phyloP scores from a whole-genome alignment of 2,888 invertebrate genomes.

The Ischnus inquisitorius region DNA sequence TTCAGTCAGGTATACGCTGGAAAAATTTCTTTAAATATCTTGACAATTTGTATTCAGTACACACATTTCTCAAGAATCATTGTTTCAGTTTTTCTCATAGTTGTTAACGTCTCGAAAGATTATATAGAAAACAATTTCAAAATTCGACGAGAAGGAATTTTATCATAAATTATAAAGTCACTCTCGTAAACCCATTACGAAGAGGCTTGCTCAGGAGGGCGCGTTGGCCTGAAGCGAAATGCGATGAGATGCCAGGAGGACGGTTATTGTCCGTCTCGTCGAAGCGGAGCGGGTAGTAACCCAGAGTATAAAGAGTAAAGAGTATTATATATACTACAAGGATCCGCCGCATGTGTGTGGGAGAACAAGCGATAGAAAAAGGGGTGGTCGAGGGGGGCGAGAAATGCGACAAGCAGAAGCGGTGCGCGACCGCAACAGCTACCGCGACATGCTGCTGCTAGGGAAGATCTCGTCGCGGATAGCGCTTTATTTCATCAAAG shows the following conservation, averaged over 20 bases:
- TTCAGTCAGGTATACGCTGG: too few relatives aligned
- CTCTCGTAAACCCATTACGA: background rate
- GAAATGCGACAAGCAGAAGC: slow-evolving; percentile 63
- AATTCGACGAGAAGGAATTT: too few relatives aligned
- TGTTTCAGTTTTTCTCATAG: too few relatives aligned
- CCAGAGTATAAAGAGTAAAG: slow-evolving; percentile 21
- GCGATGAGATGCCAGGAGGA: slow-evolving; percentile 45
- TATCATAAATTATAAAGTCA: too few relatives aligned
- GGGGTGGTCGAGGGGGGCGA: slow-evolving; percentile 59
- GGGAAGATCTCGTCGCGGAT: slow-evolving; percentile 82
- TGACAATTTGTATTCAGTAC: too few relatives aligned
- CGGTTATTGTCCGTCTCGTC: slow-evolving; percentile 47
- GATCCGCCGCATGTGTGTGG: slow-evolving; percentile 4
- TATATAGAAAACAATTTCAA: too few relatives aligned
- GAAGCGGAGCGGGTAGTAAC: slow-evolving; percentile 2
- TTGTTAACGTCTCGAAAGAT: too few relatives aligned
- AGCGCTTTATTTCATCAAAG: slow-evolving; percentile 84
- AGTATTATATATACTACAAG: background rate
- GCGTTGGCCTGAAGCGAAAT: slow-evolving; percentile 59
- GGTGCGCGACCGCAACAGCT: slow-evolving; percentile 79
- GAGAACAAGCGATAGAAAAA: slow-evolving; percentile 59
- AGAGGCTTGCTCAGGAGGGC: slow-evolving; percentile 30
- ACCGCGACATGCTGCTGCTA: slow-evolving; percentile 67
- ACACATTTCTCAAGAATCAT: too few relatives aligned
- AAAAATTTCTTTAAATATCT: too few relatives aligned